Evolutionary conservation across 2,888 invertebrate genomes (phyloP).

Genomic region (Caenorhabditis uteleia): DNA sequence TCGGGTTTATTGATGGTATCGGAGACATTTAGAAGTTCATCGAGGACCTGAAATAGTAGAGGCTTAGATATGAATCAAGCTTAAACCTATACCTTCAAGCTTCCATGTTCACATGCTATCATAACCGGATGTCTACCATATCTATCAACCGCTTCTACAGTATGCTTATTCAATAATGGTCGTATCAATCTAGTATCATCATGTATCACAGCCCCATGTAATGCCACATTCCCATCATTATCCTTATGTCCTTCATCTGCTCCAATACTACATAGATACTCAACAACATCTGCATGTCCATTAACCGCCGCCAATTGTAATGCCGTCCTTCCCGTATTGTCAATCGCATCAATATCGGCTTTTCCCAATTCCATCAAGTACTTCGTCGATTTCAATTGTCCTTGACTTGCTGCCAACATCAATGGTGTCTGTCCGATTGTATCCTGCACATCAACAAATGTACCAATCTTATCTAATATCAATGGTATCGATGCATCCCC

Average conservation of each 20-base stretch:
- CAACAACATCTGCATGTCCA: conserved; percentile 46
- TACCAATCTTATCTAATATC: conserved; percentile 29
- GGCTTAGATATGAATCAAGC: no score
- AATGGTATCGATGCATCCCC: conserved; percentile 75
- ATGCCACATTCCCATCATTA: conserved; percentile 55
- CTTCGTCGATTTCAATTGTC: conserved; percentile 42
- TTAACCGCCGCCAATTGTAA: conserved; percentile 53
- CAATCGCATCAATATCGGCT: conserved; percentile 51
- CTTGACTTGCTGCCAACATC: conserved; percentile 56
- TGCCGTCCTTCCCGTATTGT: conserved; percentile 53
- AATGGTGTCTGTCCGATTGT: conserved; percentile 51
- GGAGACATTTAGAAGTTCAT: conserved; percentile 9
- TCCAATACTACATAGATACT: conserved; percentile 44
- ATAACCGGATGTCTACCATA: conserved; percentile 50
- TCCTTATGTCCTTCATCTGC: conserved; percentile 58
- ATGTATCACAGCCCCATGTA: conserved; percentile 53
- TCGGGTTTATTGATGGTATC: conserved; percentile 40
- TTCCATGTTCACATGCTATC: conserved; percentile 47
- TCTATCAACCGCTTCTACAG: conserved; percentile 45
- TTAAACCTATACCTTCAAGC: no score
- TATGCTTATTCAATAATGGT: conserved; percentile 42
- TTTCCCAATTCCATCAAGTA: conserved; percentile 36
- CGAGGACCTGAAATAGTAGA: conserved; percentile 6
- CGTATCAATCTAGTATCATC: conserved; percentile 29
- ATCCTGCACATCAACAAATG: conserved; percentile 25